A percentile compares a stretch with the other conserved stretches of the same genome.
Evolutionary conservation across 2,888 invertebrate genomes (phyloP).

Genomic region (Athrips mouffetella): DNA sequence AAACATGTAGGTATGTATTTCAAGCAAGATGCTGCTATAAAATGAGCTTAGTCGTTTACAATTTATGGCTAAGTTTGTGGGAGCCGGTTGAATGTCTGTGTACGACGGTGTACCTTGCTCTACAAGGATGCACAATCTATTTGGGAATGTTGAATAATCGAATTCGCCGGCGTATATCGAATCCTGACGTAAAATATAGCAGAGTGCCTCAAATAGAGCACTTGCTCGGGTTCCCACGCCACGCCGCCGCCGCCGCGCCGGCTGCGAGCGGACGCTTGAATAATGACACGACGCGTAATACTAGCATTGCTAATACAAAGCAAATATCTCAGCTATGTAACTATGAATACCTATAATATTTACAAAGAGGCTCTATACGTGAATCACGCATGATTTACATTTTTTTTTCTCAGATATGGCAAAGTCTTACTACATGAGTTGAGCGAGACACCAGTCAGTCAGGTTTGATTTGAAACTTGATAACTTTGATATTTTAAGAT

Average conservation of each 20-base stretch:
- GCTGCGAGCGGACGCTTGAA: conserved; percentile 10
- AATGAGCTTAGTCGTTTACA: conserved; percentile 19
- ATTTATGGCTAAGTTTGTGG: neutral
- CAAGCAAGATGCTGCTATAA: conserved; percentile 33
- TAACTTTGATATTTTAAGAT: conserved; percentile 32
- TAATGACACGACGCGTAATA: conserved; percentile 17
- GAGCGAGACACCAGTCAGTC: conserved; percentile 28
- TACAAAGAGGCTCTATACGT: neutral
- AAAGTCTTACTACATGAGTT: conserved; percentile 4
- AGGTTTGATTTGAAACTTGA: conserved; percentile 31
- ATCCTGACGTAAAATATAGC: conserved; percentile 63
- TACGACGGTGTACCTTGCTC: conserved; percentile 33
- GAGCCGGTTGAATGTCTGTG: neutral
- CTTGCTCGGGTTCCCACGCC: conserved; percentile 63
- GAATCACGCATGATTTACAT: neutral
- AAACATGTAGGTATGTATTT: conserved; percentile 25
- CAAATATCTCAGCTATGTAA: conserved; percentile 6
- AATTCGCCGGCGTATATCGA: conserved; percentile 48
- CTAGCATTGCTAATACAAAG: conserved; percentile 15
- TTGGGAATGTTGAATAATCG: conserved; percentile 56
- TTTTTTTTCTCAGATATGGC: neutral
- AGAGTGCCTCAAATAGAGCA: conserved; percentile 41
- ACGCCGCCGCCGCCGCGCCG: conserved; percentile 6
- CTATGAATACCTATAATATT: neutral
- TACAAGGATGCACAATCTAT: conserved; percentile 66